phyloP scores from a whole-genome alignment of 1,140 invertebrate genomes.

The Venustaconcha ellipsiformis region DNA sequence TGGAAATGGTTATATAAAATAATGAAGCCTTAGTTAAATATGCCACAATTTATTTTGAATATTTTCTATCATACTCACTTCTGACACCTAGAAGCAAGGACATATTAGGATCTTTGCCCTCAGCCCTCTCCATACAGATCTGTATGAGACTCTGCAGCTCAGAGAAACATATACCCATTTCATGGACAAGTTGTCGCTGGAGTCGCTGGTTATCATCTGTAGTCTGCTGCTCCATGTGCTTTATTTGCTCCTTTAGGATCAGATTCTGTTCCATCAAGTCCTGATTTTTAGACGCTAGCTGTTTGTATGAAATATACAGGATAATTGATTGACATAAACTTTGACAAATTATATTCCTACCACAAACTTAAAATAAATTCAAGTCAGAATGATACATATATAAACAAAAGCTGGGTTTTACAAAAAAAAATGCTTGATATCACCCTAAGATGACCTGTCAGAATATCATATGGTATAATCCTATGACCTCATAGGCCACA shows the following conservation, averaged over 20 bases:
- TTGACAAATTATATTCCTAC: no score
- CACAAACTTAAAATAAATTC: no score
- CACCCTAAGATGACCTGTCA: no score
- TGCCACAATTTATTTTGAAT: no score
- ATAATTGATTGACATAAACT: no score
- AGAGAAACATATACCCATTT: constrained; percentile 60
- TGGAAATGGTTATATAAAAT: no score
- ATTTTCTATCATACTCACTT: constrained; percentile 40
- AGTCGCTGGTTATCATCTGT: constrained; percentile 45
- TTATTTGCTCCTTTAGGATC: constrained; percentile 51
- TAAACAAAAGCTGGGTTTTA: no score
- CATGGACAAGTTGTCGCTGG: constrained; percentile 52
- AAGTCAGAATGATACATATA: no score
- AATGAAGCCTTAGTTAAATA: no score
- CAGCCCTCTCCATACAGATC: constrained; percentile 56
- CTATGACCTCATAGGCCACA: no score
- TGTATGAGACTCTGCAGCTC: constrained; percentile 62
- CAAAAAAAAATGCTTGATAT: no score
- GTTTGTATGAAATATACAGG: constrained; percentile 6
- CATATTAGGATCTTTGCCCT: constrained; percentile 63
- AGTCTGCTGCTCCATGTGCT: constrained; percentile 45
- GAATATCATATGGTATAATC: no score
- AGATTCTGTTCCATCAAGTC: constrained; percentile 60
- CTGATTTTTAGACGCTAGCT: constrained; percentile 58
- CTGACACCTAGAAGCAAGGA: constrained; percentile 57